Percentiles rank a stretch among this genome's conserved stretches.
phyloP scores from a whole-genome alignment of 2,888 invertebrate genomes.

The Ichneumon xanthorius region DNA sequence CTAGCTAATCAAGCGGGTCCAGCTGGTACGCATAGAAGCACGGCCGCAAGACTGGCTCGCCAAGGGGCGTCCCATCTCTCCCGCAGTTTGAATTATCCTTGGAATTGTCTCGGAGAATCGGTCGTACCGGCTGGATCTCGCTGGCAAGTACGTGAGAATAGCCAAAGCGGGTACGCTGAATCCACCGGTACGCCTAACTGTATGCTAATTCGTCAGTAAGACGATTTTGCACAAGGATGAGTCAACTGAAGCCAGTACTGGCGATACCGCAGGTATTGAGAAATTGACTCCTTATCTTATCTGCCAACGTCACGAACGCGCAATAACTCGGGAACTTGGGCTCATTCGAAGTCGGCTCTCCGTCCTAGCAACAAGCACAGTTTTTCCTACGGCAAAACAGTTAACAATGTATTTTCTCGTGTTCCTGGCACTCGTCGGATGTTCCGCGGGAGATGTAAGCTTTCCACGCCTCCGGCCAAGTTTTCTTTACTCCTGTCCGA shows the following conservation, averaged over 20 bases:
- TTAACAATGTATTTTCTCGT: slow-evolving; percentile 35
- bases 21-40: slow-evolving; percentile 11
- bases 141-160: not conserved
- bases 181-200: not conserved
- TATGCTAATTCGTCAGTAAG: not conserved
- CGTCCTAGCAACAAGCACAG: not conserved
- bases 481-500: not conserved
- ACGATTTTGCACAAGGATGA: not conserved
- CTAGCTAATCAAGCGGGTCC: slow-evolving; percentile 53
- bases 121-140: not conserved
- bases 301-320: not conserved
- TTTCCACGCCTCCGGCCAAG: too few species aligned
- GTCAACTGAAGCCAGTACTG: not conserved
- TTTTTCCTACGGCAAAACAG: not conserved
- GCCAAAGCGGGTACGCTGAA: too few species aligned
- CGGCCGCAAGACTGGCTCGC: slow-evolving; percentile 24
- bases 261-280: not conserved
- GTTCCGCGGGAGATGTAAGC: slow-evolving; percentile 15
- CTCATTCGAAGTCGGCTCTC: not conserved
- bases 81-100: slow-evolving; percentile 43
- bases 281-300: not conserved
- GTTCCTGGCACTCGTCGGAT: slow-evolving; percentile 13
- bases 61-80: slow-evolving; percentile 21
- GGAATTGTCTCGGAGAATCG: slow-evolving; percentile 41
- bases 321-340: not conserved